These are phyloP conservation scores for Drosophila neoperkinsi DNA, from an alignment of 2,888 invertebrate species.

Conservation along the genomic window DNA sequence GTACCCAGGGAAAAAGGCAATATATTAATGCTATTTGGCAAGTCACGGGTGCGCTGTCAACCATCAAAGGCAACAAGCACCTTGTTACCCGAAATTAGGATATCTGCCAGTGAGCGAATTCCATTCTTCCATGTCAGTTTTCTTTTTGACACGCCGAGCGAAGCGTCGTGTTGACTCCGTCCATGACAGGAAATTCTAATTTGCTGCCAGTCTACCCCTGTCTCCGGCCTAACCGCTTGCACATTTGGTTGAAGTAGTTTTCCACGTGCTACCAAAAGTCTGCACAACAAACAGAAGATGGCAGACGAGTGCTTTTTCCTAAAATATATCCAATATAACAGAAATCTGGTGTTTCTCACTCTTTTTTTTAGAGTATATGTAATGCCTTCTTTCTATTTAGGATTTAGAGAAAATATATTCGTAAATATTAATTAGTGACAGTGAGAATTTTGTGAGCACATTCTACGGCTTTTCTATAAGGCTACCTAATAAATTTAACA, in stretches of 20 bases:
- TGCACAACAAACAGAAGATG: neutral
- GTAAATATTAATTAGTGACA: too few species aligned
- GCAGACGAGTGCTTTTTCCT: neutral
- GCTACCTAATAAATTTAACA: neutral
- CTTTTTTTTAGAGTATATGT: too few species aligned
- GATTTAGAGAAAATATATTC: too few species aligned
- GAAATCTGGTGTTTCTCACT: neutral
- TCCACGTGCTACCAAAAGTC: conserved; percentile 3
- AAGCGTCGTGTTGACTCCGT: conserved; percentile 15
- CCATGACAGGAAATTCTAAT: conserved; percentile 11
- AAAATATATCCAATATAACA: neutral
- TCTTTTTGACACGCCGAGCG: conserved; percentile 47
- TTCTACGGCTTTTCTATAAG: too few species aligned
- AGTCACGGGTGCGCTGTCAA: conserved; percentile 51
- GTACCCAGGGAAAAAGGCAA: conserved; percentile 30
- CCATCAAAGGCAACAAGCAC: conserved; percentile 7
- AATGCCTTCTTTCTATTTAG: too few species aligned
- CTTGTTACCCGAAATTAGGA: conserved; percentile 51
- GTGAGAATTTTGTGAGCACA: neutral
- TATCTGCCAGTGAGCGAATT: conserved; percentile 38
- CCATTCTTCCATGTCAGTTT: conserved; percentile 67
- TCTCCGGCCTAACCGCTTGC: conserved; percentile 1
- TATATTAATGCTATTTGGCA: conserved; percentile 65
- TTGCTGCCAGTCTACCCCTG: neutral
- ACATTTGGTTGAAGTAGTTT: conserved; percentile 38